These are phyloP conservation scores for Cantharis rustica DNA, from an alignment of 2,888 invertebrate species.

Conservation along the genomic window DNA sequence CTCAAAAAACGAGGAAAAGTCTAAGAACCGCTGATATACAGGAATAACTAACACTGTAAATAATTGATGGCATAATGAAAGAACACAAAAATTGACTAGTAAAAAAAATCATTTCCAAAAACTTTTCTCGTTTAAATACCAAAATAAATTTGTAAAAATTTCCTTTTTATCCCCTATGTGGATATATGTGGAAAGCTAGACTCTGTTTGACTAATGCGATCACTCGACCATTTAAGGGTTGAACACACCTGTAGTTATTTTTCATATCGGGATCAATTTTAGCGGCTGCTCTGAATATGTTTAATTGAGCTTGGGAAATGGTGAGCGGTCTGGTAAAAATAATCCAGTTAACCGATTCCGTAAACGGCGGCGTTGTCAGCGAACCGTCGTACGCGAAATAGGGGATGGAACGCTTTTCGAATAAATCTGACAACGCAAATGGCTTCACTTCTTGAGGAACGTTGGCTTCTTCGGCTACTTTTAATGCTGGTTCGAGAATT, in stretches of 20 bases:
- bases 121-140: background rate
- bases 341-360: constrained; percentile 6
- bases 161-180: background rate
- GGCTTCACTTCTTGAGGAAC: background rate
- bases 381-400: constrained; percentile 13
- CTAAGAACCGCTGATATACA: too few relatives aligned
- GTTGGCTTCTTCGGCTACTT: background rate
- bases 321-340: background rate
- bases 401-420: background rate
- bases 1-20: too few relatives aligned
- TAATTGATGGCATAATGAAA: background rate
- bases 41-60: too few relatives aligned
- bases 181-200: background rate
- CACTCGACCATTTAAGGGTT: background rate
- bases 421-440: background rate
- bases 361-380: constrained; percentile 2
- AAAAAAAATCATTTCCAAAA: background rate
- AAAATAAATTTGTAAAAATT: too few relatives aligned
- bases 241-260: constrained; percentile 5
- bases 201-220: background rate
- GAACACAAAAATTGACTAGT: background rate
- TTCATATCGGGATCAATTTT: background rate
- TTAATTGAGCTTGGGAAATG: background rate
- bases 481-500: background rate
- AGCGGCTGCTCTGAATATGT: background rate